Evolutionary conservation across 2,797 vertebrate genomes (phyloP).

Genomic region (Poeciliopsis gracilis): DNA sequence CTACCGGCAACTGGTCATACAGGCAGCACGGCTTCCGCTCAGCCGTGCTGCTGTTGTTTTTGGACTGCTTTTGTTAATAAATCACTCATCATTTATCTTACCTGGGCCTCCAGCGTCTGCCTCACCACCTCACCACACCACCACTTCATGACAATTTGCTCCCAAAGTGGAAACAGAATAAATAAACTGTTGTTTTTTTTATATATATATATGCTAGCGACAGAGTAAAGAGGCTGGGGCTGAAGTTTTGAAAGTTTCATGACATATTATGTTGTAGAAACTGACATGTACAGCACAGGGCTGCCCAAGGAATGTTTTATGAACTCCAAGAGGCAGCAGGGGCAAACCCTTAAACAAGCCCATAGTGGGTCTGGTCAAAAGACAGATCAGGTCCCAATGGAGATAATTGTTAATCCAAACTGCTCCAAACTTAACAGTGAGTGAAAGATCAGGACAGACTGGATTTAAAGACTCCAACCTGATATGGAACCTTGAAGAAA

Average conservation of each 20-base stretch:
- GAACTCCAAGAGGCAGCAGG: slow-evolving; percentile 49
- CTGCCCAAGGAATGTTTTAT: slow-evolving; percentile 55
- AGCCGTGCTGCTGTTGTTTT: no score
- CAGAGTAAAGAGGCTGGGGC: neutral
- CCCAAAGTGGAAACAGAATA: slow-evolving; percentile 54
- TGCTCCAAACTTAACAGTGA: slow-evolving; percentile 62
- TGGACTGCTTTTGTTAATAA: no score
- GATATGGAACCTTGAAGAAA: slow-evolving; percentile 16
- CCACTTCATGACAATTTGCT: slow-evolving; percentile 48
- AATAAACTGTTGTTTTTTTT: slow-evolving; percentile 47
- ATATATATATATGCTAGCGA: slow-evolving; percentile 20
- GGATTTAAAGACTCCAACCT: slow-evolving; percentile 33
- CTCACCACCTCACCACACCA: no score
- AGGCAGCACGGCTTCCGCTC: no score
- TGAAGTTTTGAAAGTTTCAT: slow-evolving; percentile 22
- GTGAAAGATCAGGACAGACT: slow-evolving; percentile 62
- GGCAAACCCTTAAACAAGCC: slow-evolving; percentile 40
- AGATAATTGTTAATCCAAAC: slow-evolving; percentile 75
- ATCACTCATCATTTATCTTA: no score
- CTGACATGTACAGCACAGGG: slow-evolving; percentile 37
- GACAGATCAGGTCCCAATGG: slow-evolving; percentile 53
- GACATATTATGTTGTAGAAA: slow-evolving; percentile 23
- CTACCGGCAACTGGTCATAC: no score
- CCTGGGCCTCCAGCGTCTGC: no score
- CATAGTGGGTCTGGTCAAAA: slow-evolving; percentile 50